Base-by-base conservation (phyloP, 92 coral and sea anemone genomes). In the Parazoanthus atlanticus region DNA sequence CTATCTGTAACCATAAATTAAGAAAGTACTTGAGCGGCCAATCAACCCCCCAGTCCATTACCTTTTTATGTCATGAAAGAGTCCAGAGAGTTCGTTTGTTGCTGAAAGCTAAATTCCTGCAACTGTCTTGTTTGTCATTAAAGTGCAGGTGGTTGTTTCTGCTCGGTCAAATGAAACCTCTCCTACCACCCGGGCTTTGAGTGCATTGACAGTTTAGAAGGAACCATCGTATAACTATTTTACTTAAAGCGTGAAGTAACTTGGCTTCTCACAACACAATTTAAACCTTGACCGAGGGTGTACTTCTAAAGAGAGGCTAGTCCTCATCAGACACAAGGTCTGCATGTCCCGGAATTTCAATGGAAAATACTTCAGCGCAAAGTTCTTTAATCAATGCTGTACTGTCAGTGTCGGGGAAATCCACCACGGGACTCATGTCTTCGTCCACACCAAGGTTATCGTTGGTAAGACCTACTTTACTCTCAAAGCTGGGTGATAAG, bases 341-440 rank as follows among this genome's bases (percentile, higher is more conserved):
- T 52, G 83, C 72, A 54, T 92, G 90, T 17, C 65, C 87, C 40
- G 87, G 87, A 46, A 93, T 94, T 10, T 95, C 98, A 75, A 95
- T 95, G 13, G 98, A 92, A 84, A 95, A 95, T 16, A 95, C 98
- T 74, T 95, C 98, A 40, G 93, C 95, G 19, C 96, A 95, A 26
- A 95, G 92, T 88, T 95, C 96, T 74, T 95, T 94, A 65, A 95
- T 95, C 41, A 95, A 93, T 3, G 98, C 96, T 25, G 93, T 90
- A 79, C 98, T 95, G 74, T 95, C 98, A 30, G 96, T 95, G 71
- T 95, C 98, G n/a, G 98, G 93, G 54, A 95, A 95, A 52, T 92
- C 98, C 85, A 90, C 91, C 36, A 89, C 90, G 25, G 98, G 88
- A 81, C 90, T 91, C 89, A 95, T 78, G 66, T 93, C 96, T 11